These are phyloP conservation scores for Tragelaphus eurycerus DNA, from an alignment of 2,797 vertebrate genomes.

Conservation along the genomic window DNA sequence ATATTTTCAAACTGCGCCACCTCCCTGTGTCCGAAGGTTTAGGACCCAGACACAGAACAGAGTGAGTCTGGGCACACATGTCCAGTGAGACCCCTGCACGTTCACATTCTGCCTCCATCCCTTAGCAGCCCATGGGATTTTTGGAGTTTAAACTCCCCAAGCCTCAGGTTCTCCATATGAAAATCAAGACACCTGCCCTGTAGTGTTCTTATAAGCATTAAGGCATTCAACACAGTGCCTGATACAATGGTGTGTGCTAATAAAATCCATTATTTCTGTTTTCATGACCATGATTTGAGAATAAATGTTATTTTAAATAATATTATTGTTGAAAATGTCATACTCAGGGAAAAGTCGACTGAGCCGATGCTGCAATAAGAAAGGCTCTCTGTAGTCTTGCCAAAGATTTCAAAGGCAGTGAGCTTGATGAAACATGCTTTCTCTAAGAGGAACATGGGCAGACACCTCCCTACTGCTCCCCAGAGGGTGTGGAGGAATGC, in stretches of 20 bases:
- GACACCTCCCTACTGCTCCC: not conserved
- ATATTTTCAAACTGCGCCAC: not conserved
- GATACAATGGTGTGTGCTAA: not conserved
- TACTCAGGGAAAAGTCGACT: not conserved
- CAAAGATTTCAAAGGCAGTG: constrained; percentile 10
- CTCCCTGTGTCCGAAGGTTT: not conserved
- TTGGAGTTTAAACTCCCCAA: not conserved
- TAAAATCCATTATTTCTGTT: not conserved
- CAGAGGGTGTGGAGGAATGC: not conserved
- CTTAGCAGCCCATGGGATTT: not conserved
- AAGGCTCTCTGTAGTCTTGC: not conserved
- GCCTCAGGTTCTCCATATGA: not conserved
- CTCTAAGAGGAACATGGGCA: not conserved
- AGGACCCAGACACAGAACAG: not conserved
- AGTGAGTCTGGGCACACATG: not conserved
- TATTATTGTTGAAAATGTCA: not conserved
- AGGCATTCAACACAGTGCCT: not conserved
- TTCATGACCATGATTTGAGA: not conserved
- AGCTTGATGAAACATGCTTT: not conserved
- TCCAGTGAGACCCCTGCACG: not conserved
- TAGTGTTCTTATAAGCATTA: not conserved
- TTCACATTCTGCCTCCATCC: not conserved
- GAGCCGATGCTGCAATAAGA: not conserved
- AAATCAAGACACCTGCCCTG: not conserved
- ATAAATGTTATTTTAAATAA: not conserved